These are phyloP conservation scores for Papilio protenor DNA, from an alignment of 2,888 invertebrate genomes.

Conservation along the genomic window DNA sequence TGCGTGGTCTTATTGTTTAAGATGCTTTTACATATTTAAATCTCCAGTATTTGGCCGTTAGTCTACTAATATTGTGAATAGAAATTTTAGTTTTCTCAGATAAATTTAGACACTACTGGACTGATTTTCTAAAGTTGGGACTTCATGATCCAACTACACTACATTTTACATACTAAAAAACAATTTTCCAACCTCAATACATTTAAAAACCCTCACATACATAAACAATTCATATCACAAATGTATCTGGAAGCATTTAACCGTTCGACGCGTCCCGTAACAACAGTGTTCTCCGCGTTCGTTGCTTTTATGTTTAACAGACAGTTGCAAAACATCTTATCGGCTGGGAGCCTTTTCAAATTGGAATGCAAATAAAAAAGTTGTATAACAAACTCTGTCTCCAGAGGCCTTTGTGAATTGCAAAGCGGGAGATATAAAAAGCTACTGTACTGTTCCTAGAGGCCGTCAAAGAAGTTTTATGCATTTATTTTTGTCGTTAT, in stretches of 20 bases:
- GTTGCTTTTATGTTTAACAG: slow-evolving; percentile 40
- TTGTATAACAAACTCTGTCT: slow-evolving; percentile 45
- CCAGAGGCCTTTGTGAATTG: slow-evolving; percentile 46
- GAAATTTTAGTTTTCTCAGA: no score
- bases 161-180: no score
- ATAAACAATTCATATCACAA: slow-evolving; percentile 9
- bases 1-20: no score
- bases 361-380: slow-evolving; percentile 49
- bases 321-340: slow-evolving; percentile 42
- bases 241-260: slow-evolving; percentile 34
- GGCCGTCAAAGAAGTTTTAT: slow-evolving; percentile 39
- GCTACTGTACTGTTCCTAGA: slow-evolving; percentile 30
- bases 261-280: slow-evolving; percentile 38
- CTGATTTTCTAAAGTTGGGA: no score
- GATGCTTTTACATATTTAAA: no score
- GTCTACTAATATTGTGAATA: no score
- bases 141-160: no score
- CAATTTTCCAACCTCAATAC: not conserved
- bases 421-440: slow-evolving; percentile 52
- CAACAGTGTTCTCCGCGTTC: slow-evolving; percentile 31
- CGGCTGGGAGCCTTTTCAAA: slow-evolving; percentile 47
- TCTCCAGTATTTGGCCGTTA: no score
- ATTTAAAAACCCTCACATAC: not conserved
- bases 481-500: slow-evolving; percentile 33
- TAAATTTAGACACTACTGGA: no score